Evolutionary conservation across 2,113 vertebrate species (phyloP).

Genomic region (Epinephelus lanceolatus): DNA sequence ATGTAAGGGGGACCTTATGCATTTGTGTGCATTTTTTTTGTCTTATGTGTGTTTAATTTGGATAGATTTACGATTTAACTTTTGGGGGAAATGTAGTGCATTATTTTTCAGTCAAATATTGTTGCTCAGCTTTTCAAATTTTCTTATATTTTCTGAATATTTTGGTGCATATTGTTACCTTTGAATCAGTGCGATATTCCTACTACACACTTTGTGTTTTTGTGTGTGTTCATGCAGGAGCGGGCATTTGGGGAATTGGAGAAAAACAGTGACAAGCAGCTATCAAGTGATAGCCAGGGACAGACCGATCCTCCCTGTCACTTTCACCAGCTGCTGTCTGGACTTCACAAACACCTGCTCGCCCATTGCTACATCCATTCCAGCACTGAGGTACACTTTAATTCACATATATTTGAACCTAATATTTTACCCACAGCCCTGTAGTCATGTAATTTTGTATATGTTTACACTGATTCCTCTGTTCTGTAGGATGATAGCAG

Average conservation of each 20-base stretch:
- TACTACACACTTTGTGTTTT: background rate
- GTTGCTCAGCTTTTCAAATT: no score
- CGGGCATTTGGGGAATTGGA: slow-evolving; percentile 87
- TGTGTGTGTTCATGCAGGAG: slow-evolving; percentile 76
- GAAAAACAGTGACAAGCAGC: slow-evolving; percentile 89
- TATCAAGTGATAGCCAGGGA: slow-evolving; percentile 72
- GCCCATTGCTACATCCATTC: slow-evolving; percentile 85
- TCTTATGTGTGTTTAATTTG: no score
- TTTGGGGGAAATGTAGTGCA: background rate
- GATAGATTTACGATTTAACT: no score
- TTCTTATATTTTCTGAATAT: background rate
- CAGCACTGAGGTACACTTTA: slow-evolving; percentile 72
- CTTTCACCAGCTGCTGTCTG: slow-evolving; percentile 87
- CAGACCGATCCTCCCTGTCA: slow-evolving; percentile 85
- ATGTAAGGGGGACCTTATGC: slow-evolving; percentile 7
- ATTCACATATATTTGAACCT: background rate
- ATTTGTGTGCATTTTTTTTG: no score
- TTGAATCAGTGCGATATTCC: background rate
- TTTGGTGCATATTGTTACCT: background rate
- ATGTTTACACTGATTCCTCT: slow-evolving; percentile 10
- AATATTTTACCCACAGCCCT: slow-evolving; percentile 1
- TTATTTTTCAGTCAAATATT: background rate
- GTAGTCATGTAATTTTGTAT: background rate
- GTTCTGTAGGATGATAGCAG: slow-evolving; percentile 82
- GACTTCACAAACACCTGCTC: slow-evolving; percentile 87